Conservation (phyloP, 2,113 vertebrate genomes). For the Callorhinus ursinus region DNA sequence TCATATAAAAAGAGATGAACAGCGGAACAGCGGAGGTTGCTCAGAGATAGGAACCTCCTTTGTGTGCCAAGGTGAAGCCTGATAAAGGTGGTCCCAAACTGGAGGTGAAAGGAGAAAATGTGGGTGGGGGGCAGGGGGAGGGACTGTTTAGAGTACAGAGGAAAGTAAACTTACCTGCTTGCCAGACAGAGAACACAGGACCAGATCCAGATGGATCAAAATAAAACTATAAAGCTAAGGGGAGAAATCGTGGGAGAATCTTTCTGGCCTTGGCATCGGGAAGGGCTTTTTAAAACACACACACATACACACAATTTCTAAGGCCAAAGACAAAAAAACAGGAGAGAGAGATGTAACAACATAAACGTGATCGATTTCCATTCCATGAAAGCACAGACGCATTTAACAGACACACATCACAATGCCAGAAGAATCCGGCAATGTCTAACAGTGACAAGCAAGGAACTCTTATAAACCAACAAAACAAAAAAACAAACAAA, state of each 20-base stretch:
- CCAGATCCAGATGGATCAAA: neutral
- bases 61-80: fast-evolving
- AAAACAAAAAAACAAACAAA: too few relatives aligned
- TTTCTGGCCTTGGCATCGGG: neutral
- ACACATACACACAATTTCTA: neutral
- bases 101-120: neutral
- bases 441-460: neutral
- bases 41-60: neutral
- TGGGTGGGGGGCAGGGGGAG: fast-evolving
- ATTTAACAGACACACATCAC: neutral
- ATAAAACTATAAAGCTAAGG: neutral
- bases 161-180: neutral
- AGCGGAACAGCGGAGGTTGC: fast-evolving
- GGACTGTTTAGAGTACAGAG: fast-evolving
- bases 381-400: neutral
- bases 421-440: neutral
- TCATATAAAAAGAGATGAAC: neutral
- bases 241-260: neutral
- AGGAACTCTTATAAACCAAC: neutral
- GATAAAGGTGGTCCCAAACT: neutral
- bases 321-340: neutral
- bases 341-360: neutral
- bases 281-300: neutral
- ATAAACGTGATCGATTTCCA: neutral
- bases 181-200: neutral